Base-by-base conservation (phyloP, 2,113 vertebrate genomes). In the Trogon surrucura region DNA sequence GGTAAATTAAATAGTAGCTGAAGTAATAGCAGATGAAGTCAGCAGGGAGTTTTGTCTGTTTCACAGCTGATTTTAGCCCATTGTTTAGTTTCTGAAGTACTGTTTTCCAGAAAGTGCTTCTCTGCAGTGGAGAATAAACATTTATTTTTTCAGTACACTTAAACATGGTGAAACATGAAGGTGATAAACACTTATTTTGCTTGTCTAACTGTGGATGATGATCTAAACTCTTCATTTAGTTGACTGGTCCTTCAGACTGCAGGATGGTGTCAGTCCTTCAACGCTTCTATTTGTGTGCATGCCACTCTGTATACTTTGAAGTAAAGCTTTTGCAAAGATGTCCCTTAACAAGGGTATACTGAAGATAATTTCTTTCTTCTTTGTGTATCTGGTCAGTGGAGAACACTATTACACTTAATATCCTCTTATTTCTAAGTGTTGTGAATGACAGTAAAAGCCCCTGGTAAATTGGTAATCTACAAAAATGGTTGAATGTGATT, bases 11-110 rank as follows among this genome's bases (percentile, higher is more conserved):
- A 75, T 92, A 74, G 69, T 64, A 84, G 15, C 34, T 81, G 34
- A 45, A 74, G 29, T 86, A 81, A 84, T 80, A 93, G 54, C 83
- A 79, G 67, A 58, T 81, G 57, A 95, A 92, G 57, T 87, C 80
- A 94, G 25, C 41, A 36, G 41, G 69, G 65, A 77, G 12, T 89
- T 95, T 51, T 85, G 30, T 54, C 32, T 60, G 23, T 88, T 83
- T 91, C 48, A 91, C 75, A 87, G 83, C 56, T 83, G 65, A 75
- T 72, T 92, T 91, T 95, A 70, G 36, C 47, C 47, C 9, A 13
- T 9, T 89, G 62, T 94, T 93, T 89, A 65, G 81, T 75, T 81
- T 88, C 58, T 72, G 23, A 86, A 74, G 34, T 48, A 44, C 26
- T 77, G 79, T 74, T 81, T 88, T 45, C 53, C 29, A 34, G 57